Conservation (phyloP, 2,113 vertebrate species). For the Condylura cristata region DNA sequence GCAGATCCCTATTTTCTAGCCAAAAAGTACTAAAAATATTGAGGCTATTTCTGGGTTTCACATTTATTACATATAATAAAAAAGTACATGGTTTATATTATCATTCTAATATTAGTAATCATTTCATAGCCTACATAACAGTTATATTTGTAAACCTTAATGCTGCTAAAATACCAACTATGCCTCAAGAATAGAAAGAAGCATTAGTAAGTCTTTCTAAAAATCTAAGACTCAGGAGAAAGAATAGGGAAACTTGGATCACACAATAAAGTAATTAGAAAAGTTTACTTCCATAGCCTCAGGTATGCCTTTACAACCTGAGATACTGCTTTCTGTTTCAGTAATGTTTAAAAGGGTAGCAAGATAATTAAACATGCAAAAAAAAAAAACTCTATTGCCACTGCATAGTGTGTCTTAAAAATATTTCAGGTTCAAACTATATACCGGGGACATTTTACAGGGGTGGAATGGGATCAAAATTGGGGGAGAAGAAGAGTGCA, state of each 20-base stretch:
- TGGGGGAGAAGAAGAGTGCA: no score
- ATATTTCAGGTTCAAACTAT: not conserved
- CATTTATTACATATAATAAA: not conserved
- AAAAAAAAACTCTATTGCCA: not conserved
- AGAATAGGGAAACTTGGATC: not conserved
- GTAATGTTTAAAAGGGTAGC: not conserved
- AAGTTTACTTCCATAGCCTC: not conserved
- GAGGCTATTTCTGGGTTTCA: not conserved
- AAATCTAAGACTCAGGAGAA: not conserved
- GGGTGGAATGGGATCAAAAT: no score
- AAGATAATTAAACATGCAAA: not conserved
- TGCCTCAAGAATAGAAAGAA: not conserved
- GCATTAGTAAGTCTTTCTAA: constrained; percentile 18
- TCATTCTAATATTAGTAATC: not conserved
- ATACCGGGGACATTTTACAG: no score
- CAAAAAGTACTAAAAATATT: not conserved
- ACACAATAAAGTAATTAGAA: not conserved
- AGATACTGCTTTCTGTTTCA: not conserved
- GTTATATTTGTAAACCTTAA: not conserved
- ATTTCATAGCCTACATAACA: not conserved
- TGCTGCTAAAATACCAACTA: not conserved
- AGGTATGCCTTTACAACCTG: not conserved
- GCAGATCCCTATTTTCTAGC: not conserved
- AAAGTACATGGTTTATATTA: not conserved
- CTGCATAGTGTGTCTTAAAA: not conserved